Evolutionary conservation across 2,113 vertebrate species (phyloP).

Genomic region (Podilymbus podiceps): DNA sequence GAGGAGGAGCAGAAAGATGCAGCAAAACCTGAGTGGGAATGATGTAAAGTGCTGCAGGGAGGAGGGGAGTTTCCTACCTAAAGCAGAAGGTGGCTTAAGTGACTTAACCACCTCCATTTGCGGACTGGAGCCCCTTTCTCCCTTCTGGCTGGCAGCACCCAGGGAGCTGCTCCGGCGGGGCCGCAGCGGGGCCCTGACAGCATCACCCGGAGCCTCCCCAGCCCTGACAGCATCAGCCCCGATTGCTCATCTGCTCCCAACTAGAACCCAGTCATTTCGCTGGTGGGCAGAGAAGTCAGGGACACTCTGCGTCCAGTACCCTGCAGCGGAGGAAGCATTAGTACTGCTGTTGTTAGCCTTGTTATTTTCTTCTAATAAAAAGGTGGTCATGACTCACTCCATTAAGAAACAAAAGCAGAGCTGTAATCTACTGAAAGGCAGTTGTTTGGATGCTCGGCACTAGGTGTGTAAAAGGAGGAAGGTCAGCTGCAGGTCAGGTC

Average conservation of each 20-base stretch:
- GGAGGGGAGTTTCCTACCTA: conserved; percentile 49
- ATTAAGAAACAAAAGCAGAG: conserved; percentile 62
- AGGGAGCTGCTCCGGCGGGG: background rate
- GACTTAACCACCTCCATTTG: background rate
- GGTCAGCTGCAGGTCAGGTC: conserved; percentile 43
- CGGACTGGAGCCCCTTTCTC: background rate
- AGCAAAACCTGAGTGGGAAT: conserved; percentile 1
- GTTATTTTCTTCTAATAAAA: conserved; percentile 65
- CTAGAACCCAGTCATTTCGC: background rate
- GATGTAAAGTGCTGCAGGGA: background rate
- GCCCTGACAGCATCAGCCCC: background rate
- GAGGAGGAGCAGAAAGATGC: conserved; percentile 37
- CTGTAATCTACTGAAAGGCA: conserved; percentile 46
- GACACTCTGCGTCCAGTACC: background rate
- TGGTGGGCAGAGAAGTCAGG: conserved; percentile 42
- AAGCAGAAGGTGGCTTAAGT: background rate
- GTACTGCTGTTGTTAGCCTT: background rate
- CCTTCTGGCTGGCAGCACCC: background rate
- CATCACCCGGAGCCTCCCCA: background rate
- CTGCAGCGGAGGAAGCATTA: conserved; percentile 33
- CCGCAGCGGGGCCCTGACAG: background rate
- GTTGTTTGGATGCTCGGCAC: conserved; percentile 34
- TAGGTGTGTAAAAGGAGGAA: conserved; percentile 41
- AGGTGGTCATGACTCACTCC: conserved; percentile 58
- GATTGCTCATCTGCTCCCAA: background rate